Base-by-base conservation (phyloP, 2,888 invertebrate genomes). In the Listrodromus nycthemerus region DNA sequence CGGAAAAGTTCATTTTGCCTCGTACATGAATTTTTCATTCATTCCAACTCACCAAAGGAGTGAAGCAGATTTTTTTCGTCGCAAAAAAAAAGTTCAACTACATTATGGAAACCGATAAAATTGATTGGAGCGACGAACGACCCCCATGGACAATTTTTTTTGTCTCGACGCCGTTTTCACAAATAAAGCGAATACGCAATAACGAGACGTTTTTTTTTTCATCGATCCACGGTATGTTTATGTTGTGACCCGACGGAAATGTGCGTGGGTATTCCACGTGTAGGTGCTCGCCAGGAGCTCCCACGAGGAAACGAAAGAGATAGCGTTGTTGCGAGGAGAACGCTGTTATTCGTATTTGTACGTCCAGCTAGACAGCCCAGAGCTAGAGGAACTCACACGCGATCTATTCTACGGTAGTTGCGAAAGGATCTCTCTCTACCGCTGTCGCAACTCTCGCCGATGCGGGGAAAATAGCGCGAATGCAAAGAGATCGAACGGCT, bases 221-320 rank as follows among this genome's bases (percentile, higher is more conserved):
- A 41, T 67, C 63, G 45, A 70, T 65, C 13, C 27, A 58, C 27
- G 24, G 27, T 50, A 41, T 75, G 41, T 76, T 45, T 76, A 65
- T 80, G 48, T 30, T 41, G 55, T 74, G 63, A 69, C 69, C 65
- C 48, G 70, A 79, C 33, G 69, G 30, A 50, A 63, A 71, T 69
- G 52, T 66, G 80, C 82, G 85, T 82, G 85, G 80, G 85, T 80
- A 82, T 70, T 50, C 67, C 80, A 77, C 48, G 48, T 63, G 73
- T 85, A 82, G 85, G 84, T 82, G 73, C 61, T n/a, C 63, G 63
- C 13, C 45, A 13, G 6, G 37, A 21, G 82, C 84, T 85, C 85
- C 80, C 82, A 82, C 85, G 73, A 76, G 70, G 69, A 76, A 76
- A 55, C 48, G 7, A 61, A 10, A 37, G 41, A 37, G 45, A 48